Evolutionary conservation across 2,113 vertebrate species (phyloP).

Genomic region (Oreochromis niloticus): DNA sequence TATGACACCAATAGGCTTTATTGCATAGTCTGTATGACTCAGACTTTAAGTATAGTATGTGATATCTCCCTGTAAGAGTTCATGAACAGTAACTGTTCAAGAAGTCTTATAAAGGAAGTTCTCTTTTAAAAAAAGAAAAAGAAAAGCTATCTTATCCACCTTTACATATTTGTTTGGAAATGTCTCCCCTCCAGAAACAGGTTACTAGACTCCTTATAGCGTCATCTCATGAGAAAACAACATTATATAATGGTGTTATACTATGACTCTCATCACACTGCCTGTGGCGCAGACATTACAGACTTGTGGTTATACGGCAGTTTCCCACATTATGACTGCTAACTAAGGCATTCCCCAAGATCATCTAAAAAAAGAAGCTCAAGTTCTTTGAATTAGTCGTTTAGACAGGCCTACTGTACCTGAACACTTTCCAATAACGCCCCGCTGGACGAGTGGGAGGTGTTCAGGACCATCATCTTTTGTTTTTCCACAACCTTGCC

Average conservation of each 20-base stretch:
- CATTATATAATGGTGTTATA: background rate
- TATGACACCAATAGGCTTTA: background rate
- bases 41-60: background rate
- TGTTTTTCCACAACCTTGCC: constrained; percentile 37
- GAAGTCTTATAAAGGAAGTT: background rate
- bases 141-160: background rate
- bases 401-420: background rate
- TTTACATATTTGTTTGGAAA: background rate
- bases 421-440: background rate
- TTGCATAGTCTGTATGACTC: background rate
- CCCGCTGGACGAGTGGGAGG: background rate
- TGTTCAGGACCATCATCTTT: constrained; percentile 5
- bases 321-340: background rate
- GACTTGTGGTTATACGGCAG: background rate
- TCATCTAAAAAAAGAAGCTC: background rate
- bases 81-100: background rate
- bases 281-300: background rate
- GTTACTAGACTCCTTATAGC: background rate
- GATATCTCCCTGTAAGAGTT: background rate
- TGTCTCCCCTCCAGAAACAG: background rate
- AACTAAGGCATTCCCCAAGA: background rate
- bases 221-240: background rate
- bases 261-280: background rate
- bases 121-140: background rate
- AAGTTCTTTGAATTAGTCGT: background rate